Base-by-base conservation (phyloP, 2,888 invertebrate species). In the Corbicula japonica region DNA sequence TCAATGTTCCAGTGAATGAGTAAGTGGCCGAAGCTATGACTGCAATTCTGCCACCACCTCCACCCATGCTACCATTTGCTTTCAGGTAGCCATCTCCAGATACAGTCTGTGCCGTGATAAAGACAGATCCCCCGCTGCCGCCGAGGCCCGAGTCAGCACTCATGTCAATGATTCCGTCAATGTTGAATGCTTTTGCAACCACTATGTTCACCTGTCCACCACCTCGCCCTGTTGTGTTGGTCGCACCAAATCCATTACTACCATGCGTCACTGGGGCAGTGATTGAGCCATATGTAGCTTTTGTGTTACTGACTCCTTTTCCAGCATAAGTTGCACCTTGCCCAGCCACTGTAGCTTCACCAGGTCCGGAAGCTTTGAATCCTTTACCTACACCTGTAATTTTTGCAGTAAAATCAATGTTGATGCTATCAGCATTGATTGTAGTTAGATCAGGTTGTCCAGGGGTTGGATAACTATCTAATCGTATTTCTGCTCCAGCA, bases 41-140 rank as follows among this genome's bases (percentile, higher is more conserved):
- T 12, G 79, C 63, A 21, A 76, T 70, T 46, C 58, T 74, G 5
- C 88, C 88, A 21, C 86, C 86, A n/a, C 88, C 89, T 10, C 89
- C 87, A 18, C 79, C 81, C 15, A 41, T 21, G 32, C 85, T 86
- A n/a, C 89, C 89, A 50, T 76, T 78, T 8, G 76, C 84, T 56
- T 58, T 65, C n/a, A 88, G 52, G 23, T 60, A 63, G 50, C 89
- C 89, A 38, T 71, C 68, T n/a, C 89, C 89, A 26, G 56, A 52
- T 18, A 89, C 56, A 12, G 62, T 54, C 30, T 62, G 56, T 1
- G 86, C 79, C 23, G 75, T 56, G 0, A 87, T 26, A 26, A 78
- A 65, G 18, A 88, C 50, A 52, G 87, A 87, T 0, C 88, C 88
- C n/a, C 88, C 88, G 76, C 88, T 88, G n/a, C 84, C 87, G 38